Evolutionary conservation across 2,797 vertebrate species (phyloP), one percentile per base, ranked within the genome.

Genomic region (Echiichthys vipera): DNA sequence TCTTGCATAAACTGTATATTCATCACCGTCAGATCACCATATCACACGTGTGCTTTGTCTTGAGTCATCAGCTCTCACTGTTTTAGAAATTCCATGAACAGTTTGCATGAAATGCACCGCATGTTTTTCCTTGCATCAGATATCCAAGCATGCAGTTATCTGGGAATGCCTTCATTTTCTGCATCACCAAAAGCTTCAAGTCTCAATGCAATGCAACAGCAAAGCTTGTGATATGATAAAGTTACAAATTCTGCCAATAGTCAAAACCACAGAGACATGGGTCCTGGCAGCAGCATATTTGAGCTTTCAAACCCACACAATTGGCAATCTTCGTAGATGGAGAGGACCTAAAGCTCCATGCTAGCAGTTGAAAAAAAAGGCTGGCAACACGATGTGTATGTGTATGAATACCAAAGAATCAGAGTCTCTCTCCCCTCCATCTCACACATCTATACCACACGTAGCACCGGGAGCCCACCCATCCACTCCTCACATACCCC

Each of bases 191-290:
- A 9, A 42, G 49, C 3, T 58, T 59, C 20, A 30, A 30, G 5
- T 5, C 30, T 30, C 8, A 27, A 25, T 25, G 10, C 25, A 63
- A 57, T 42, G 20, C 30, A 42, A 32, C 43, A 62, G 36, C 46
- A 57, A 43, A 30, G 12, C 14, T 22, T 65, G 15, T 20, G n/a
- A 55, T 47, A 46, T 7, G 45, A 25, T 8, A 7, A 43, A 55
- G 20, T 51, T 64, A 39, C 13, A 63, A 43, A 59, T 50, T 24
- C 25, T 65, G 64, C 58, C 32, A 80, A 62, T 70, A 64, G 49
- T 65, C 36, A 67, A 64, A 53, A 14, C 24, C 34, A 13, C 24
- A 64, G 61, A 71, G 32, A 65, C 3, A 45, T 18, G 3, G 7
- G 29, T 78, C 59, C 58, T 24, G 5, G 61, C 49, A 43, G 40